Percentiles rank a stretch among this genome's conserved stretches.
Conservation (phyloP, 2,888 invertebrate species). For the Coecobrya sp. region DNA sequence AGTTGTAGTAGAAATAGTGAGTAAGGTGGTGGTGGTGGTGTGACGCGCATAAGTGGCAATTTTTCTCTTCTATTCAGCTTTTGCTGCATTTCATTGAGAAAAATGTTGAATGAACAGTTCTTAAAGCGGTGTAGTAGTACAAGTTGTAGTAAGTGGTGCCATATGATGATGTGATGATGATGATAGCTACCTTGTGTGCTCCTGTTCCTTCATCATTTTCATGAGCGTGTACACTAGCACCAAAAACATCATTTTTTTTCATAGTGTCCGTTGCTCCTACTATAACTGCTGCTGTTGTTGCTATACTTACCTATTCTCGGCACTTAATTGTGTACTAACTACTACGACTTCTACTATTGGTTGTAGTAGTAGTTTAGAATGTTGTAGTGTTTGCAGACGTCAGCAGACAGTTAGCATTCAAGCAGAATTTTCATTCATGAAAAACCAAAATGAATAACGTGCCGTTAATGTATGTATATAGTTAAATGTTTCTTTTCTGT, state of each 20-base stretch:
- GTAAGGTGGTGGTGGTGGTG: background rate
- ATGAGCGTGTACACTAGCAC: background rate
- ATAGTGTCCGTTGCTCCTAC: background rate
- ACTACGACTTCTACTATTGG: too few relatives aligned
- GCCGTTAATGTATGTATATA: background rate
- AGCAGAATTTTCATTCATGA: background rate
- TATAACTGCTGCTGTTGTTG: background rate
- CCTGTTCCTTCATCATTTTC: background rate
- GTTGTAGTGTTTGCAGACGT: background rate
- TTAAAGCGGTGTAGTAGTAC: background rate
- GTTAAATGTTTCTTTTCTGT: too few relatives aligned
- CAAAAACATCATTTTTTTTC: background rate
- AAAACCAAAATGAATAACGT: background rate
- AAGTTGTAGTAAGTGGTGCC: background rate
- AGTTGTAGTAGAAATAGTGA: too few relatives aligned
- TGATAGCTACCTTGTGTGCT: background rate
- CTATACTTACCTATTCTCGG: background rate
- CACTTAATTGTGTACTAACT: background rate
- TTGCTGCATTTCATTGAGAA: slow-evolving; percentile 53
- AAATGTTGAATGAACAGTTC: slow-evolving; percentile 7
- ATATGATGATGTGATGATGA: slow-evolving; percentile 41
- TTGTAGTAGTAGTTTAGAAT: background rate
- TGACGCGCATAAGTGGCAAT: background rate
- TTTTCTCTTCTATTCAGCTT: slow-evolving; percentile 36
- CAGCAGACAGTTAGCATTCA: background rate